Percentiles rank a stretch among this genome's conserved stretches.
Evolutionary conservation across 2,888 invertebrate genomes (phyloP).

Genomic region (Anthophora plumipes): DNA sequence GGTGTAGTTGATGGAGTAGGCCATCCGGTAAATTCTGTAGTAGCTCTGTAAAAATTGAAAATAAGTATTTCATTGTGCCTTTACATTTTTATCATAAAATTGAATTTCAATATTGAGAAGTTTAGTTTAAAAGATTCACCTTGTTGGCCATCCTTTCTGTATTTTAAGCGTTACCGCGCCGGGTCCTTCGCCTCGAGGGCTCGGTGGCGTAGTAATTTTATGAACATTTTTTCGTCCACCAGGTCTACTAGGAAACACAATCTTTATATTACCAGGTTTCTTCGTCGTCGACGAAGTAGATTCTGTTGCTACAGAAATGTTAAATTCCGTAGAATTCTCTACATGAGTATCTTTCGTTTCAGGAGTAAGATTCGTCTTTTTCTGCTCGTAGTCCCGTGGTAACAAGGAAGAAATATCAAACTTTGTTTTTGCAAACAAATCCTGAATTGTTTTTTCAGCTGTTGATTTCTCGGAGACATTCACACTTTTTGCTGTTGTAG

Average conservation of each 20-base stretch:
- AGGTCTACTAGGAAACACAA: slow-evolving; percentile 93
- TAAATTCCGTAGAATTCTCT: slow-evolving; percentile 57
- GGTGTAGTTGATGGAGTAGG: slow-evolving; percentile 95
- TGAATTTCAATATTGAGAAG: not conserved
- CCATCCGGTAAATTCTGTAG: slow-evolving; percentile 96
- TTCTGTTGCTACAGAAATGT: slow-evolving; percentile 82
- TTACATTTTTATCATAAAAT: not conserved
- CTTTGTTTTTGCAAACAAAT: slow-evolving; percentile 80
- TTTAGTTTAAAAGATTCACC: slow-evolving; percentile 84
- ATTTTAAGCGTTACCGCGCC: slow-evolving; percentile 88
- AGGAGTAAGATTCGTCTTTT: slow-evolving; percentile 70
- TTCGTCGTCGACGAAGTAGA: slow-evolving; percentile 83
- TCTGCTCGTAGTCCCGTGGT: slow-evolving; percentile 87
- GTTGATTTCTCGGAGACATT: slow-evolving; percentile 68
- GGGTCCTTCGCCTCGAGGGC: slow-evolving; percentile 85
- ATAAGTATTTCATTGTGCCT: not conserved
- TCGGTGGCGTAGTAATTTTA: slow-evolving; percentile 86
- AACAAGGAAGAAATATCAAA: slow-evolving; percentile 85
- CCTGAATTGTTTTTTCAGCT: slow-evolving; percentile 71
- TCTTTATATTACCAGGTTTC: slow-evolving; percentile 86
- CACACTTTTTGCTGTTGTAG: slow-evolving; percentile 51
- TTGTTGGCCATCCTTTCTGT: slow-evolving; percentile 93
- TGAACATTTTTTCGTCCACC: slow-evolving; percentile 88
- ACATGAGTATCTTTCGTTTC: not conserved
- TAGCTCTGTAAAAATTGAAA: slow-evolving; percentile 86